Percentiles rank a stretch among this genome's conserved stretches.
phyloP scores from a whole-genome alignment of 2,888 invertebrate genomes.

The Dione juno region DNA sequence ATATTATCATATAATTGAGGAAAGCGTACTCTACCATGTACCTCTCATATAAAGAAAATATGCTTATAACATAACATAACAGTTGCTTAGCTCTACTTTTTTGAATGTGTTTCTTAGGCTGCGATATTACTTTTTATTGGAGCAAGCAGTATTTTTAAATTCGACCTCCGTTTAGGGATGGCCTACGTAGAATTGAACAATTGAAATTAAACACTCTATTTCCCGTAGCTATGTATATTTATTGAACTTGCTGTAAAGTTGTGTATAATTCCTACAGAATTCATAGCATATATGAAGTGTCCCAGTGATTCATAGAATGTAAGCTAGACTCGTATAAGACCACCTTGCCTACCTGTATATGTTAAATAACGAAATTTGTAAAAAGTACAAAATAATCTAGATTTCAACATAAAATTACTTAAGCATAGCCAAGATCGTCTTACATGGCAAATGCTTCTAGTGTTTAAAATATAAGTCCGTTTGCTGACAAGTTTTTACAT shows the following conservation, averaged over 20 bases:
- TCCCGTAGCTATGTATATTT: too few species aligned
- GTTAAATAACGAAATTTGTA: not conserved
- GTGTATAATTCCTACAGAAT: too few species aligned
- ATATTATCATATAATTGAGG: slow-evolving; percentile 24
- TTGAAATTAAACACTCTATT: too few species aligned
- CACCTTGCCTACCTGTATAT: not conserved
- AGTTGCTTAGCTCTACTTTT: not conserved
- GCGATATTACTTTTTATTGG: too few species aligned
- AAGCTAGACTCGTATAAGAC: too few species aligned
- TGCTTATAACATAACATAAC: too few species aligned
- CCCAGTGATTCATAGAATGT: too few species aligned
- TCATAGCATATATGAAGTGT: too few species aligned
- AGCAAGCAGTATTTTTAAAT: too few species aligned
- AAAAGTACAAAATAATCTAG: not conserved
- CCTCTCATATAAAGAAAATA: slow-evolving; percentile 12
- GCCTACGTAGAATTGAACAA: too few species aligned
- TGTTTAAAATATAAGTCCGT: slow-evolving; percentile 65
- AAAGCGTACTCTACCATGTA: slow-evolving; percentile 16
- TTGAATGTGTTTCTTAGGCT: not conserved
- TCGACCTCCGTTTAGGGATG: too few species aligned
- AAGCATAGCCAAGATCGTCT: slow-evolving; percentile 67
- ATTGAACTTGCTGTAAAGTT: too few species aligned
- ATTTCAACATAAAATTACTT: slow-evolving; percentile 49
- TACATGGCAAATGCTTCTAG: slow-evolving; percentile 71
- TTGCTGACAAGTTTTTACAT: slow-evolving; percentile 67